These are phyloP conservation scores for Sula dactylatra DNA, from an alignment of 2,113 vertebrate genomes.

Conservation along the genomic window DNA sequence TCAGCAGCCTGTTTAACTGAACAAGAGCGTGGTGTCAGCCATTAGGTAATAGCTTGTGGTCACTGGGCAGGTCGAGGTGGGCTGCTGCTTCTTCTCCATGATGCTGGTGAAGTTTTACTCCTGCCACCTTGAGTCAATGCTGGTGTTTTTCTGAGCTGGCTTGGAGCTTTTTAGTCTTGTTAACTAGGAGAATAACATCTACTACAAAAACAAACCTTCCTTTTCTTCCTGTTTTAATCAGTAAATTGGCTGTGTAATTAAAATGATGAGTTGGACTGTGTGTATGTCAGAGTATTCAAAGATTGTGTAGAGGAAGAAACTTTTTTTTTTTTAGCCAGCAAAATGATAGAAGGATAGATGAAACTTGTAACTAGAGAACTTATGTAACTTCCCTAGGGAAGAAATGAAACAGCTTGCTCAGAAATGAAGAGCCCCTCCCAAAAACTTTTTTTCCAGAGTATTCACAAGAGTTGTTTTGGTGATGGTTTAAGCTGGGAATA, in stretches of 20 bases:
- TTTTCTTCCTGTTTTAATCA: slow-evolving; percentile 4
- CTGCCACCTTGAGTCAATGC: neutral
- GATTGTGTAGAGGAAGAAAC: neutral
- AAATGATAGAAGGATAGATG: neutral
- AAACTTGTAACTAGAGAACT: neutral
- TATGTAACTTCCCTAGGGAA: neutral
- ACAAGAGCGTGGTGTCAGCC: fast-evolving
- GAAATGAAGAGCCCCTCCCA: neutral
- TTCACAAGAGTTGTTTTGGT: neutral
- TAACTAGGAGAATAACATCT: neutral
- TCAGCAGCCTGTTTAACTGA: neutral
- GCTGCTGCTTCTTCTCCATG: neutral
- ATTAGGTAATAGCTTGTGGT: neutral
- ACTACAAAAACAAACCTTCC: neutral
- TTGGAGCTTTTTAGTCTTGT: neutral
- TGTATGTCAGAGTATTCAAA: neutral
- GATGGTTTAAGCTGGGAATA: neutral
- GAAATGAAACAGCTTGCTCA: neutral
- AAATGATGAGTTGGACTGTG: neutral
- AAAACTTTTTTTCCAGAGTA: neutral
- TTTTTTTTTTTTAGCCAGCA: neutral
- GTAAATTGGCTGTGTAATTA: slow-evolving; percentile 40
- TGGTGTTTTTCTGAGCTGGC: neutral
- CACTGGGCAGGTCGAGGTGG: neutral
- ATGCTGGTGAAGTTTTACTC: neutral